Percentiles rank a stretch among this genome's conserved stretches.
Evolutionary conservation across 2,797 vertebrate genomes (phyloP).

Genomic region (Dendrocincla tyrannina): DNA sequence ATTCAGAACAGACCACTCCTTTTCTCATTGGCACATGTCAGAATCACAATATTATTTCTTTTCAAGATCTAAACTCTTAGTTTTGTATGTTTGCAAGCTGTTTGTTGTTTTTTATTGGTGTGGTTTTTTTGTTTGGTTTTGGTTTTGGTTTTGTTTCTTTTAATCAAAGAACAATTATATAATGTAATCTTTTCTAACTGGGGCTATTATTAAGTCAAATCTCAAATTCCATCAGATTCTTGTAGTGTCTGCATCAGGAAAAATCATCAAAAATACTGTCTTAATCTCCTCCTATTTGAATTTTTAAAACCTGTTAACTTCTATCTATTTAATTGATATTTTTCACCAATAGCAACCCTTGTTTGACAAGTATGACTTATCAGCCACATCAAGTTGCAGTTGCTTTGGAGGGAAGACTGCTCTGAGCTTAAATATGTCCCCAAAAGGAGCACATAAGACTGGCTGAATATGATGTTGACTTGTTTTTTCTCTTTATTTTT

Average conservation of each 20-base stretch:
- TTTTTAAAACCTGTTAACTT: neutral
- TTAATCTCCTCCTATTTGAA: neutral
- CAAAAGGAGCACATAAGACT: neutral
- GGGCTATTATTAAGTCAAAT: neutral
- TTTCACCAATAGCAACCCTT: neutral
- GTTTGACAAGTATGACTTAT: neutral
- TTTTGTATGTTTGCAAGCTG: neutral
- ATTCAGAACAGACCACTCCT: neutral
- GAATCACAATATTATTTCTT: neutral
- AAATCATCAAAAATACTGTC: neutral
- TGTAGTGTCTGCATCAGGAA: neutral
- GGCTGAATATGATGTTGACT: accelerated
- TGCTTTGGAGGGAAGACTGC: neutral
- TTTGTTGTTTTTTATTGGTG: neutral
- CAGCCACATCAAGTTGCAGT: neutral
- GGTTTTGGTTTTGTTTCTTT: neutral
- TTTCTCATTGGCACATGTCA: neutral
- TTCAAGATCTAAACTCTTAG: neutral
- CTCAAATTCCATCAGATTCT: neutral
- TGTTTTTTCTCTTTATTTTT: neutral
- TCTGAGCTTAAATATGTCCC: neutral
- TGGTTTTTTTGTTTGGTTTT: too few species aligned
- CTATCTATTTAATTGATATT: neutral
- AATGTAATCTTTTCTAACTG: neutral
- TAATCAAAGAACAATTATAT: neutral